These are phyloP conservation scores for Brassicogethes aeneus DNA, from an alignment of 2,888 invertebrate genomes.

Conservation along the genomic window DNA sequence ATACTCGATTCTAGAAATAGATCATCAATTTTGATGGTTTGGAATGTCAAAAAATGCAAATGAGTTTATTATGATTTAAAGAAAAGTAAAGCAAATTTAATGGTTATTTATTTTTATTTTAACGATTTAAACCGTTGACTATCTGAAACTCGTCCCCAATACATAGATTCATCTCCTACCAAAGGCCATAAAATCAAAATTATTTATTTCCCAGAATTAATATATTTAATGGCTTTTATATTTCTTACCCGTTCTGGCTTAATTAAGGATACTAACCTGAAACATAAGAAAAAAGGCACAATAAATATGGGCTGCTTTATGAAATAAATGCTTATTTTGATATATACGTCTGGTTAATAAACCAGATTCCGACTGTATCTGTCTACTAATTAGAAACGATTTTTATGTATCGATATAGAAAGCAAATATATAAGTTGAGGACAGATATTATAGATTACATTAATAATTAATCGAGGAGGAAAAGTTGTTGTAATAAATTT, in stretches of 20 bases:
- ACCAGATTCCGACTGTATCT: background rate
- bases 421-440: background rate
- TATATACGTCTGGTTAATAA: background rate
- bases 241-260: background rate
- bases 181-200: background rate
- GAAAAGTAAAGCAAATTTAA: too few relatives aligned
- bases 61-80: too few relatives aligned
- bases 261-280: background rate
- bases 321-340: background rate
- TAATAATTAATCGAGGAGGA: too few relatives aligned
- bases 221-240: background rate
- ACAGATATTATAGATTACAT: background rate
- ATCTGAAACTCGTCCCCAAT: too few relatives aligned
- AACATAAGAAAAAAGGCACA: background rate
- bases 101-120: too few relatives aligned
- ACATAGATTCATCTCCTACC: too few relatives aligned
- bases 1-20: too few relatives aligned
- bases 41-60: too few relatives aligned
- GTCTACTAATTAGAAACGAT: background rate
- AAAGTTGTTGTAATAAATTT: too few relatives aligned
- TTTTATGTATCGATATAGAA: background rate
- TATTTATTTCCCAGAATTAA: background rate
- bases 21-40: too few relatives aligned
- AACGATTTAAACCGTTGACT: too few relatives aligned
- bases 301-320: too few relatives aligned